Evolutionary conservation across 2,797 vertebrate species (phyloP), one percentile per base, ranked within the genome.

Genomic region (Eulemur mongoz): DNA sequence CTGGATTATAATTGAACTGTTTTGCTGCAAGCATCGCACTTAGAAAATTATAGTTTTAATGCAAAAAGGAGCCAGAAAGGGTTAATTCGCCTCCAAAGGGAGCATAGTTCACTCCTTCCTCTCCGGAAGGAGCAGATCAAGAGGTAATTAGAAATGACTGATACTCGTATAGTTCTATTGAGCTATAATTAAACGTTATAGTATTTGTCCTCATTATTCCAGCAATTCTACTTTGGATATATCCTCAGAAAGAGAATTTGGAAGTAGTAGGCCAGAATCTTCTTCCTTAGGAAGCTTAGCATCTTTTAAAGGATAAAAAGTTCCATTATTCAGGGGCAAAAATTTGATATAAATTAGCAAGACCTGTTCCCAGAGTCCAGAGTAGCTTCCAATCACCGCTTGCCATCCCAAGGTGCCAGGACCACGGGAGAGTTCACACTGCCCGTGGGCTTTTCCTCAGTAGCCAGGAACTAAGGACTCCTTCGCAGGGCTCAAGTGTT

Each of bases 91-190:
- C 20, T 95, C 92, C 75, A 89, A 92, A 96, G 63, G 52, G 70
- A 96, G 52, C 18, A 57, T 45, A 91, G 88, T 97, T 94, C 95
- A 87, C 79, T 83, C 82, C 88, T 97, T 95, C 93, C 90, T 97
- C 61, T 92, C 92, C 30, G 73, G 96, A 97, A 97, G 72, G 92
- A 96, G 92, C 89, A 97, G 93, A 96, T 95, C 92, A 96, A 97
- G 94, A 90, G 83, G 78, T 96, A 97, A 98, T 97, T 97, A 96
- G 76, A 96, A 96, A 81, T 94, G 97, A 96, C 94, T 97, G 94
- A 95, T 87, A 91, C 82, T 76, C 32, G 84, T 95, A 95, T 95
- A 93, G 95, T 97, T 97, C 97, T 97, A 97, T 97, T 95, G 82
- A 89, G 76, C 91, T 96, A 52, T 95, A 97, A 97, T 96, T 95